Conservation (phyloP, 2,113 vertebrate species). For the Pungitius pungitius region DNA sequence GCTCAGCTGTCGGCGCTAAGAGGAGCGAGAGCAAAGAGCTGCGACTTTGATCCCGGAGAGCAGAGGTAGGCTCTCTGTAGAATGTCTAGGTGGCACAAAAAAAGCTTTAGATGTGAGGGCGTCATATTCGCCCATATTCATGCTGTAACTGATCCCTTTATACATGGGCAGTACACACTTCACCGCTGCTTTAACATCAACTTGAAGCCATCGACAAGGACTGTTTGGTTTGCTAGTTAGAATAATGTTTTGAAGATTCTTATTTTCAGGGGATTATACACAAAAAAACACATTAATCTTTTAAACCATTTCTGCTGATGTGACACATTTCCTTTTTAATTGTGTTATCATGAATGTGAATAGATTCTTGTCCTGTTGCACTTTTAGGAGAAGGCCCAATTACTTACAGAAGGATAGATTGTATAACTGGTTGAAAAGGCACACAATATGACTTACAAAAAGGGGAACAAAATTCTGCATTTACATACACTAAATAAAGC, state of each 20-base stretch:
- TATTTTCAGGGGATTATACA: no score
- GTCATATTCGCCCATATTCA: neutral
- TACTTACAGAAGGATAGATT: neutral
- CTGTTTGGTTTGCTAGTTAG: neutral
- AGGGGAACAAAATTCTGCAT: neutral
- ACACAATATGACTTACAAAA: neutral
- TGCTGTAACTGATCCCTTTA: neutral
- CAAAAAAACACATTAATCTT: neutral
- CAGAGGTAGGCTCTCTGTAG: conserved; percentile 48
- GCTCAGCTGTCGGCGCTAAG: neutral
- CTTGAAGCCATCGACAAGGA: neutral
- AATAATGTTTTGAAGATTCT: neutral
- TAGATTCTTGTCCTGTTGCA: neutral
- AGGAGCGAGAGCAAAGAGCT: conserved; percentile 18
- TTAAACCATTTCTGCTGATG: neutral
- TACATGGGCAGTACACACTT: neutral
- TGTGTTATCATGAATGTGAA: no score
- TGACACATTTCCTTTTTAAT: no score
- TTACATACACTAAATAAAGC: neutral
- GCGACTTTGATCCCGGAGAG: conserved; percentile 32
- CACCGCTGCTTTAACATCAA: neutral
- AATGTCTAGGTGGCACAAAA: neutral
- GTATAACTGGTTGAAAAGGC: no score
- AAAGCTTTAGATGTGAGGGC: neutral
- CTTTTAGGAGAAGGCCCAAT: neutral